Conservation (phyloP, 1,140 invertebrate genomes). For the Liolophura sinensis region DNA sequence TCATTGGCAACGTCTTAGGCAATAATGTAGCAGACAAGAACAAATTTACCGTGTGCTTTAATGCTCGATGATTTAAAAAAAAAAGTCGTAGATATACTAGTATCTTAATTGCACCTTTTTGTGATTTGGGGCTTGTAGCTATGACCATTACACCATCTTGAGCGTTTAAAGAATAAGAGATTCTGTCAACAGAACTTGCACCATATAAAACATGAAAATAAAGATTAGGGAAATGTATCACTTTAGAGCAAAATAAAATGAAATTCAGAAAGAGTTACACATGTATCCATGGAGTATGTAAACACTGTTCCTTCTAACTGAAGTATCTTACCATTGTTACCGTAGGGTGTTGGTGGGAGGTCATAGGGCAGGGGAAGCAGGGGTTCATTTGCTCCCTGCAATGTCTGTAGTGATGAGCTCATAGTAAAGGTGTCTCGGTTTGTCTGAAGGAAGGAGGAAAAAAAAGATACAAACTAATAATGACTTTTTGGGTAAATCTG, state of each 20-base stretch:
- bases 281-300: not conserved
- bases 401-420: slow-evolving; percentile 53
- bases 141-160: not conserved
- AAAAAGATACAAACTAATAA: not conserved
- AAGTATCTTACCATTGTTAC: slow-evolving; percentile 67
- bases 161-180: too few species aligned
- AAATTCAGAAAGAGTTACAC: not conserved
- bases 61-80: too few species aligned
- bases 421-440: slow-evolving; percentile 52
- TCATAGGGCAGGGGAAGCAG: slow-evolving; percentile 78
- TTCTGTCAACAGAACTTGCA: too few species aligned
- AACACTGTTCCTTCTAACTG: not conserved
- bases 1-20: too few species aligned
- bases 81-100: too few species aligned
- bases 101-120: too few species aligned
- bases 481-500: not conserved
- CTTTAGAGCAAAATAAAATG: not conserved
- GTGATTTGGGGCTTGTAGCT: not conserved
- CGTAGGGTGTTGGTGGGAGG: slow-evolving; percentile 72
- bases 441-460: slow-evolving; percentile 17
- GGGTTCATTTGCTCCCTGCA: slow-evolving; percentile 37
- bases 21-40: too few species aligned
- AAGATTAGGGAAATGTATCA: not conserved
- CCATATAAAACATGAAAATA: too few species aligned
- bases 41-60: too few species aligned